Evolutionary conservation across 2,888 invertebrate genomes (phyloP), one percentile per base, ranked within the genome.

Genomic region (Dinocampus coccinellae): DNA sequence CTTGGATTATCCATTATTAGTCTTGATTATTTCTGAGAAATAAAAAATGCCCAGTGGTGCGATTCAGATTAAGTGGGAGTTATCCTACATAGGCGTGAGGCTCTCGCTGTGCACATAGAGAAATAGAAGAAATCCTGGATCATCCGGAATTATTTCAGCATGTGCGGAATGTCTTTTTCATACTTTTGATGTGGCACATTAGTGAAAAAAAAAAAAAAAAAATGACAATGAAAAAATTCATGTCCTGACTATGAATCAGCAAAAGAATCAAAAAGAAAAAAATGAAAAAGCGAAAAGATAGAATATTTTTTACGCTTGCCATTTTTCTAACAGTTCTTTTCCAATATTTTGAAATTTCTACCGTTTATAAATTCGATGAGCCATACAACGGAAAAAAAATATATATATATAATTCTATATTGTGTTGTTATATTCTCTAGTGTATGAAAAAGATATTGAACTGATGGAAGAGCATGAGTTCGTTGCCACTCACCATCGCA

Each of bases 381-480:
- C 24, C 36, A 20, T 16, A 36, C 9, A n/a, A 13, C n/a, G n/a
- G 7, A 13, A 64, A 36, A 64, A 33, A 24, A 62, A 52, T 47
- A 7, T 62, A 69, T 13, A 16, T 22, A 58, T 9, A 61, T 55
- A 13, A 53, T 57, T 11, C 52, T 3, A 47, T 29, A 11, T 53
- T 20, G 55, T 64, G n/a, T 33, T 47, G 47, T 64, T 47, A 22
- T 33, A 20, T 52, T 60, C 24, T 36, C 16, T 36, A 16, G 16
- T 68, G 20, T 58, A 36, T 11, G 67, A 63, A 47, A 66, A 72
- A 67, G 57, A 29, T 47, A 42, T 26, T 39, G 60, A 52, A 42
- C 57, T 47, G 69, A 60, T 64, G 52, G 64, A 64, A 68, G 68
- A 26, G 13, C 55, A 55, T 26, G 55, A 55, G 55, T 55, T 55